Evolutionary conservation across 2,888 invertebrate species (phyloP).

Genomic region (Hirtodrosophila cameraria): DNA sequence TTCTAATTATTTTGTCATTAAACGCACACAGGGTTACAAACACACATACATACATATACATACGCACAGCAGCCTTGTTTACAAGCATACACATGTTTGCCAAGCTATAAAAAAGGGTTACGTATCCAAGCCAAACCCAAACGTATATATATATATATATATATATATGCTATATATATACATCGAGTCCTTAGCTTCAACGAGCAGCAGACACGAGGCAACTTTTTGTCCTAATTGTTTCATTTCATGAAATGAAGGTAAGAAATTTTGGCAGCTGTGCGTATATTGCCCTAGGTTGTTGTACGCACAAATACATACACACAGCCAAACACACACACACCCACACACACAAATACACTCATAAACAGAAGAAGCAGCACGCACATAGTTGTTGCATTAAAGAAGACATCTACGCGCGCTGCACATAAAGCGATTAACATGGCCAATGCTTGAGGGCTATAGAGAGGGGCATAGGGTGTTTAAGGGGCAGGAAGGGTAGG

Average conservation of each 20-base stretch:
- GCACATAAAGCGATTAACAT: slow-evolving; percentile 80
- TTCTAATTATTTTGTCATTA: slow-evolving; percentile 84
- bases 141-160: slow-evolving; percentile 17
- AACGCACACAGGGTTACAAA: slow-evolving; percentile 66
- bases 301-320: slow-evolving; percentile 46
- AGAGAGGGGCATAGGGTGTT: slow-evolving; percentile 7
- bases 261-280: slow-evolving; percentile 80
- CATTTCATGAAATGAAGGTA: slow-evolving; percentile 79
- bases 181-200: slow-evolving; percentile 47
- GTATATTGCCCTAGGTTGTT: slow-evolving; percentile 76
- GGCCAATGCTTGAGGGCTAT: slow-evolving; percentile 48
- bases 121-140: slow-evolving; percentile 69
- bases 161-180: slow-evolving; percentile 12
- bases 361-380: neutral
- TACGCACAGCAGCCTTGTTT: slow-evolving; percentile 48
- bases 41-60: slow-evolving; percentile 20
- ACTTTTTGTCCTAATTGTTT: slow-evolving; percentile 80
- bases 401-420: slow-evolving; percentile 73
- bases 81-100: slow-evolving; percentile 75
- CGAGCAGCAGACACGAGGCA: slow-evolving; percentile 65
- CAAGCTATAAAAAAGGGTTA: slow-evolving; percentile 78
- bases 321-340: slow-evolving; percentile 14
- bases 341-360: slow-evolving; percentile 3
- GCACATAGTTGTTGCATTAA: slow-evolving; percentile 63
- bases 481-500: neutral